Conservation (phyloP, 2,888 invertebrate genomes). For the Julus scanicus region DNA sequence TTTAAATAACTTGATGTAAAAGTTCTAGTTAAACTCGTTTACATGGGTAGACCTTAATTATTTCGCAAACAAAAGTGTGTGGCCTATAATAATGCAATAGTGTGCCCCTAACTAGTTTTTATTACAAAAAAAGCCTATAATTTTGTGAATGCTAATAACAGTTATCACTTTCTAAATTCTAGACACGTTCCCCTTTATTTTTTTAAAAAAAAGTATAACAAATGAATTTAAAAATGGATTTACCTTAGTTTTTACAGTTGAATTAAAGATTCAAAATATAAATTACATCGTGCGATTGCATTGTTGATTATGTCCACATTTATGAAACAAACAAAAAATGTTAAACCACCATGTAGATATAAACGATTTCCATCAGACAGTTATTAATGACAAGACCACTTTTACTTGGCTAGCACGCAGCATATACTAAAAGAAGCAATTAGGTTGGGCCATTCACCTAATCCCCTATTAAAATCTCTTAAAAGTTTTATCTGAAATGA, state of each 20-base stretch:
- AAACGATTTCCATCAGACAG: slow-evolving; percentile 27
- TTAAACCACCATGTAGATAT: neutral
- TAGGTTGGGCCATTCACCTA: slow-evolving; percentile 33
- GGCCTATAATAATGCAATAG: neutral
- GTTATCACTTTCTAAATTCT: slow-evolving; percentile 19
- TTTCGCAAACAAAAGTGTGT: neutral
- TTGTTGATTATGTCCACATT: neutral
- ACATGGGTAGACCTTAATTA: slow-evolving; percentile 14
- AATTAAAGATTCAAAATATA: neutral
- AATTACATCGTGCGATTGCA: neutral
- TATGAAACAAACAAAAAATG: neutral
- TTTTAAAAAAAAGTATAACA: neutral
- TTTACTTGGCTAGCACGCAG: neutral
- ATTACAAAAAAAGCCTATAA: neutral
- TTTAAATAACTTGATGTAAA: neutral
- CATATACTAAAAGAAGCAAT: neutral
- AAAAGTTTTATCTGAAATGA: neutral
- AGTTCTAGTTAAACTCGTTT: neutral
- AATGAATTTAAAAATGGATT: slow-evolving; percentile 12
- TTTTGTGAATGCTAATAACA: neutral
- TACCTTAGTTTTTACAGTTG: neutral
- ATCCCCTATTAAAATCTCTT: neutral
- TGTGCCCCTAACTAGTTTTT: neutral
- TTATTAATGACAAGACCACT: slow-evolving; percentile 18
- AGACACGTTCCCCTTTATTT: neutral